A percentile compares a stretch with the other conserved stretches of the same genome.
phyloP scores from a whole-genome alignment of 2,797 vertebrate genomes.

The Coendou prehensilis region DNA sequence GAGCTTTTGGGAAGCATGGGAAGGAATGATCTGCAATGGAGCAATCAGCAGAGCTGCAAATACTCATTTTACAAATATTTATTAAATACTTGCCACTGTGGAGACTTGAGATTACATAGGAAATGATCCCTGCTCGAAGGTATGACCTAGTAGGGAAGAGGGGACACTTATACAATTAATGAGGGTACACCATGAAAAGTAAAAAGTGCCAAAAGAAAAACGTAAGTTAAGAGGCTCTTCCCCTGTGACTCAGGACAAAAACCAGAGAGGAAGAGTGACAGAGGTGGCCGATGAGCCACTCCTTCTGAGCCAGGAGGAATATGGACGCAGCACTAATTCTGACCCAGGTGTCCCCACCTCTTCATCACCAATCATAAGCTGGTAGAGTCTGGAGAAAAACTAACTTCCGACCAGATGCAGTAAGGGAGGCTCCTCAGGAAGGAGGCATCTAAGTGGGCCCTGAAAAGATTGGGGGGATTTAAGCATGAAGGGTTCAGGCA shows the following conservation, averaged over 20 bases:
- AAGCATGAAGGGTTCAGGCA: neutral
- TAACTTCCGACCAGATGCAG: neutral
- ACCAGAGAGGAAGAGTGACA: neutral
- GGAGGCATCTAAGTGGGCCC: neutral
- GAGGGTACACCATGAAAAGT: neutral
- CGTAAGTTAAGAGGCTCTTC: neutral
- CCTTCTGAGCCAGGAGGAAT: neutral
- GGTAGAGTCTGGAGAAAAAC: neutral
- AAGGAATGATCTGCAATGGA: neutral
- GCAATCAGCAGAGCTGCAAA: neutral
- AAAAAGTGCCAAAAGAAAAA: neutral
- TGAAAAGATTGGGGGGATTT: neutral
- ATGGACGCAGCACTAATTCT: neutral
- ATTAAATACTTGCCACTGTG: neutral
- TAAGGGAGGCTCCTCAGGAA: neutral
- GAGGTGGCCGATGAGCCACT: rapidly evolving
- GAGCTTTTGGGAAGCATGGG: neutral
- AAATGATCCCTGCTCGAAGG: conserved; percentile 40
- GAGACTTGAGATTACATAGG: neutral
- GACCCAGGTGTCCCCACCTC: neutral
- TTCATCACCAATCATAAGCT: neutral
- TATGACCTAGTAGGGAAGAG: neutral
- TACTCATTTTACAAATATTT: conserved; percentile 6
- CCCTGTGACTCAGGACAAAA: neutral
- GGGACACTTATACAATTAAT: neutral